phyloP scores from a whole-genome alignment of 37 sponge, comb jelly and placozoan genomes.

The Oopsacas minuta region DNA sequence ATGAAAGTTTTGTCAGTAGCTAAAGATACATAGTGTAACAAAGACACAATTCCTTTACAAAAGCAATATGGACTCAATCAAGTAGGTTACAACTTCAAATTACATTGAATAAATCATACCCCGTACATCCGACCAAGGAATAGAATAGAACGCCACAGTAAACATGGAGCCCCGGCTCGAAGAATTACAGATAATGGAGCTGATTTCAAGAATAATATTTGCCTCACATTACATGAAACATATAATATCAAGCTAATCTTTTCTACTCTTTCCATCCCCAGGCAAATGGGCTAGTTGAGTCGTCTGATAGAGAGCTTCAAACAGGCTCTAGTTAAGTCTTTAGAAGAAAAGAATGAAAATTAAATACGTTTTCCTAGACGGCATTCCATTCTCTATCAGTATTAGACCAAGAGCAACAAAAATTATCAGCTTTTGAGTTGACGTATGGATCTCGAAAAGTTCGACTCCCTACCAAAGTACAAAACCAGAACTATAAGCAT shows the following conservation, averaged over 20 bases:
- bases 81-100: not conserved
- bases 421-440: not conserved
- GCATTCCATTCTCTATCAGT: not conserved
- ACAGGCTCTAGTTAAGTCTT: not conserved
- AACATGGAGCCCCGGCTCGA: not conserved
- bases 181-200: not conserved
- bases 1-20: not conserved
- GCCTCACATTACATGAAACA: not conserved
- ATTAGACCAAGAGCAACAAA: not conserved
- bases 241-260: not conserved
- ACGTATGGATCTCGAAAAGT: not conserved
- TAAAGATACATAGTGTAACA: not conserved
- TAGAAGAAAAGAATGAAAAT: not conserved
- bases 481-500: not conserved
- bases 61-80: not conserved
- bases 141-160: not conserved
- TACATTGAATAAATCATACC: not conserved
- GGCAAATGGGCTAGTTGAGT: not conserved
- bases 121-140: not conserved
- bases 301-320: not conserved
- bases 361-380: not conserved
- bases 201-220: not conserved
- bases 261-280: slow-evolving; percentile 8
- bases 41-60: not conserved
- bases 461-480: not conserved